Evolutionary conservation across 2,888 invertebrate species (phyloP).

Genomic region (Lasioglossum figueresi): DNA sequence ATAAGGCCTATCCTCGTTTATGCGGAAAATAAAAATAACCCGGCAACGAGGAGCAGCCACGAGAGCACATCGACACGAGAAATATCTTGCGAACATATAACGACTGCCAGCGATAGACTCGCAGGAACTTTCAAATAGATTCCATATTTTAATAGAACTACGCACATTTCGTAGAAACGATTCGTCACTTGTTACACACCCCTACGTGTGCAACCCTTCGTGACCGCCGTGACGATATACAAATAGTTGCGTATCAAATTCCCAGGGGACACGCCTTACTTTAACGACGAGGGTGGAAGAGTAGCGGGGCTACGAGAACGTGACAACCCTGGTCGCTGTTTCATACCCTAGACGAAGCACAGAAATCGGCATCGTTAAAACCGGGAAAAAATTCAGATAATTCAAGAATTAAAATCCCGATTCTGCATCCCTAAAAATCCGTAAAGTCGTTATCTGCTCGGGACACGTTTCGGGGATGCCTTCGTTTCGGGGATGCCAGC

Average conservation of each 20-base stretch:
- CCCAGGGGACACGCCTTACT: constrained; percentile 59
- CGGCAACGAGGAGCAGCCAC: constrained; percentile 24
- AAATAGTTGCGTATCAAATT: constrained; percentile 72
- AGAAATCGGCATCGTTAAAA: neutral
- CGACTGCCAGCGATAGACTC: neutral
- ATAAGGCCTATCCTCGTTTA: constrained; percentile 65
- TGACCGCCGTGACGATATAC: constrained; percentile 62
- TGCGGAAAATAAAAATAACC: constrained; percentile 64
- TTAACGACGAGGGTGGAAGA: constrained; percentile 24
- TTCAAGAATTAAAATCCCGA: too few species aligned
- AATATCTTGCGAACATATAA: neutral
- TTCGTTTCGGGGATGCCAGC: too few species aligned
- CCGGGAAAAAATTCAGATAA: too few species aligned
- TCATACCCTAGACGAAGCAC: neutral
- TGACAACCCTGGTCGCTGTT: neutral
- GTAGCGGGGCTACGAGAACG: neutral
- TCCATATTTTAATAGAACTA: neutral
- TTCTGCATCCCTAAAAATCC: neutral
- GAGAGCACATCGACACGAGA: neutral
- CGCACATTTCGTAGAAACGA: too few species aligned
- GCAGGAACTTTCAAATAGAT: neutral
- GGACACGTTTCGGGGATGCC: neutral
- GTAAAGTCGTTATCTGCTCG: neutral
- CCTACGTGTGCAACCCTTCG: constrained; percentile 20
- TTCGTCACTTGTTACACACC: constrained; percentile 11